Evolutionary conservation across 1,140 invertebrate genomes (phyloP), one percentile per base, ranked within the genome.

Genomic region (Leptonema lineaticorne): DNA sequence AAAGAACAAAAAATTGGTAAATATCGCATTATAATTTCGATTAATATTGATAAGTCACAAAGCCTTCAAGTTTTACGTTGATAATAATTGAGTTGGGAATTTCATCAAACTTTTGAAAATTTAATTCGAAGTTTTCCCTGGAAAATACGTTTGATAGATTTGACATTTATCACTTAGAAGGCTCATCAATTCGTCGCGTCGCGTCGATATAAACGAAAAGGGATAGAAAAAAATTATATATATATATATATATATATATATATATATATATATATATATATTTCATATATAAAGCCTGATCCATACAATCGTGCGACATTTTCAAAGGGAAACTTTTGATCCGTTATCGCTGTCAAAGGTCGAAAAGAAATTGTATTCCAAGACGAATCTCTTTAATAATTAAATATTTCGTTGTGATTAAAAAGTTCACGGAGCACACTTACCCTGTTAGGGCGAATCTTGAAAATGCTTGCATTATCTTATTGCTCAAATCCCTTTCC

Each of bases 401-500:
- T n/a, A n/a, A n/a, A n/a, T n/a, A n/a, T n/a, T n/a, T n/a, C n/a
- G n/a, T n/a, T n/a, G n/a, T n/a, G n/a, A n/a, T n/a, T n/a, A n/a
- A n/a, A 33, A 33, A 33, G 11, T 6, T 33, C 46, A 50, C 16
- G 37, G 46, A 18, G 16, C 22, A 22, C 11, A 83, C 87, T 87
- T 84, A 96, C 94, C 93, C 94, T 33, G 89, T 90, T 71, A 89
- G 86, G 28, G 93, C 92, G 78, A 97, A 97, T 79, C 88, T 87
- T 24, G 92, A 87, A 81, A 93, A 96, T 57, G 92, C 88, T 73
- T 88, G 84, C 87, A 97, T 94, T 74, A 97, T 94, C 75, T 90
- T 87, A 59, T 87, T 83, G 73, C 93, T 91, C 59, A 97, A 85
- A 67, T 93, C 89, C 24, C 92, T 86, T 79, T 96, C 95, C 48